These are phyloP conservation scores for Conops quadrifasciatus DNA, from an alignment of 2,888 invertebrate genomes.

Conservation along the genomic window DNA sequence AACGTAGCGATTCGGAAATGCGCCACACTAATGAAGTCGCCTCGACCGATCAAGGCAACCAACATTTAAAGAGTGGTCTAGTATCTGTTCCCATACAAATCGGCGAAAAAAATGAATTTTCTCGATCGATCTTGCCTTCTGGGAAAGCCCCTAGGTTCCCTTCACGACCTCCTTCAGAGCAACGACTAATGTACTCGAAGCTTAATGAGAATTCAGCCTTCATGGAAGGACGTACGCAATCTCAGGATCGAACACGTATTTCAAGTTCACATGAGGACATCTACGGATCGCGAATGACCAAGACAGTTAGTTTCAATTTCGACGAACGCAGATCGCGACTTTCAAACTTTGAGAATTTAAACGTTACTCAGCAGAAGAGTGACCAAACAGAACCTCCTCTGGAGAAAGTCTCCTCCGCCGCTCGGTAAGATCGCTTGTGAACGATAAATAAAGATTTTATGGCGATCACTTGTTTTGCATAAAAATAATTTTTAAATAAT, in stretches of 20 bases:
- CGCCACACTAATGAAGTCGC: constrained; percentile 43
- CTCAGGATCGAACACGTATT: constrained; percentile 59
- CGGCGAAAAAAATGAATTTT: constrained; percentile 25
- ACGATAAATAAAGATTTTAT: constrained; percentile 40
- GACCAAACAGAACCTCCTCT: constrained; percentile 58
- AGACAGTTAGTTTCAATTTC: constrained; percentile 66
- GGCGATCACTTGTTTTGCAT: too few relatives aligned
- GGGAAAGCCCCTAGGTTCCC: constrained; percentile 20
- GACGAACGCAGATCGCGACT: constrained; percentile 62
- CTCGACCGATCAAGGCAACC: constrained; percentile 47
- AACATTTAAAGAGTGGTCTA: constrained; percentile 44
- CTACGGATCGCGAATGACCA: constrained; percentile 57
- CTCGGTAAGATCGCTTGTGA: constrained; percentile 61
- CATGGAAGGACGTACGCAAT: constrained; percentile 60
- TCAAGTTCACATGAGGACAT: constrained; percentile 58
- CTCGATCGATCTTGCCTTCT: not conserved
- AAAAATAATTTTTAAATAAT: too few relatives aligned
- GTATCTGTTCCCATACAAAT: constrained; percentile 57
- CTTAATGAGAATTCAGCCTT: constrained; percentile 52
- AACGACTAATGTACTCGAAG: constrained; percentile 51
- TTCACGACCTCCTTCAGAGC: constrained; percentile 55
- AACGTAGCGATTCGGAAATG: constrained; percentile 48
- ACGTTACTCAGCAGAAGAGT: constrained; percentile 52
- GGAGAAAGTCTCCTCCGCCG: constrained; percentile 60
- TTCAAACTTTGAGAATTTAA: constrained; percentile 55